These are phyloP conservation scores for Cheilosia urbana DNA, from an alignment of 2,888 invertebrate species.

Conservation along the genomic window DNA sequence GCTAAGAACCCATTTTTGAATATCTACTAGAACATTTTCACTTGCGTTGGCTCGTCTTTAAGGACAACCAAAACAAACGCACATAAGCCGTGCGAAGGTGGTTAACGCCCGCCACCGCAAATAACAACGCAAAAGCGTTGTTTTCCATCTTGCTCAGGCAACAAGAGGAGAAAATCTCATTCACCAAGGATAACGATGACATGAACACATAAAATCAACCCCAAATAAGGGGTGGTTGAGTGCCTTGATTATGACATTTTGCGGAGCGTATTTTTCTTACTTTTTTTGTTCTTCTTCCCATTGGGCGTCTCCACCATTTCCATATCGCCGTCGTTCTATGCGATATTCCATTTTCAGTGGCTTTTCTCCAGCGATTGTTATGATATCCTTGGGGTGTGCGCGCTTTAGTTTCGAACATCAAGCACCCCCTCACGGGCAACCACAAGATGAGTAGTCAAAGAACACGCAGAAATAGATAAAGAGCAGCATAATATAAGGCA, in stretches of 20 bases:
- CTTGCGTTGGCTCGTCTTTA: slow-evolving; percentile 1
- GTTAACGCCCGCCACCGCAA: slow-evolving; percentile 65
- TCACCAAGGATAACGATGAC: slow-evolving; percentile 26
- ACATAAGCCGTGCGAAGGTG: slow-evolving; percentile 34
- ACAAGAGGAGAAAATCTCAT: slow-evolving; percentile 31
- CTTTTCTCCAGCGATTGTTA: slow-evolving; percentile 29
- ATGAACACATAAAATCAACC: slow-evolving; percentile 40
- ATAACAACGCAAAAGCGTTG: slow-evolving; percentile 9
- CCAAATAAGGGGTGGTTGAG: slow-evolving; percentile 43
- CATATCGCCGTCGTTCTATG: slow-evolving; percentile 21
- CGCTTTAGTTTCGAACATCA: neutral
- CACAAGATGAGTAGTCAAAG: slow-evolving; percentile 29
- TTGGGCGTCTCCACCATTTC: slow-evolving; percentile 9
- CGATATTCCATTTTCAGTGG: slow-evolving; percentile 18
- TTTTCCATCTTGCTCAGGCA: slow-evolving; percentile 36
- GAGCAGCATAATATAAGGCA: neutral
- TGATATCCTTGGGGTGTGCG: slow-evolving; percentile 46
- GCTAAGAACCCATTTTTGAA: slow-evolving; percentile 31
- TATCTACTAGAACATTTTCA: slow-evolving; percentile 21
- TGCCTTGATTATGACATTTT: slow-evolving; percentile 61
- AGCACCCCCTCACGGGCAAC: neutral
- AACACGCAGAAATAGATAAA: neutral
- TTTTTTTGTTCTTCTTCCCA: too few relatives aligned
- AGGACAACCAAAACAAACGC: slow-evolving; percentile 4
- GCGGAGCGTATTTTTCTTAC: slow-evolving; percentile 1